Conservation (phyloP, 2,113 vertebrate species). For the Sphyrna mokarran region DNA sequence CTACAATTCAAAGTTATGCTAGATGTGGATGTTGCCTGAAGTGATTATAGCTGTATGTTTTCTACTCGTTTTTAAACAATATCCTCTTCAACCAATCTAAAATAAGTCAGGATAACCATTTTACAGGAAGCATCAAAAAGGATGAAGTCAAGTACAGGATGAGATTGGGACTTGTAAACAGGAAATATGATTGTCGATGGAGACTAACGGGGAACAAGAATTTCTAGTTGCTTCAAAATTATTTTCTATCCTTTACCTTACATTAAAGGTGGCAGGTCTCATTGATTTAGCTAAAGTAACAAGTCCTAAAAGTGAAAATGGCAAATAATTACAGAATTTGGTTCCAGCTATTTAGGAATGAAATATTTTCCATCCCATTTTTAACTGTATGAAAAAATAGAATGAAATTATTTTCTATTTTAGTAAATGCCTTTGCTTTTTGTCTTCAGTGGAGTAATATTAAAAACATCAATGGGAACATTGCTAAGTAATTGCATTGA, state of each 20-base stretch:
- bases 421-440: neutral
- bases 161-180: conserved; percentile 18
- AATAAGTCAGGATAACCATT: neutral
- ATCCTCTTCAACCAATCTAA: conserved; percentile 11
- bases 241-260: neutral
- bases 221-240: conserved; percentile 7
- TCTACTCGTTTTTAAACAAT: neutral
- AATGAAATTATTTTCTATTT: neutral
- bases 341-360: neutral
- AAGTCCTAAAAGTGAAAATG: neutral
- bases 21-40: neutral
- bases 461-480: neutral
- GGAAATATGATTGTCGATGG: neutral
- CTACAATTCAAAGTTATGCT: neutral
- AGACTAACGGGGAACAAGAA: neutral
- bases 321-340: neutral
- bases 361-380: neutral
- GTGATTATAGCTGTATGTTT: neutral
- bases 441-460: neutral
- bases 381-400: neutral
- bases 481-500: neutral
- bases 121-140: neutral
- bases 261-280: neutral
- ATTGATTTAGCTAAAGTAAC: conserved; percentile 10
- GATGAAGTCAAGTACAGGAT: conserved; percentile 20